phyloP scores from a whole-genome alignment of 2,113 vertebrate genomes.

The Cariama cristata region DNA sequence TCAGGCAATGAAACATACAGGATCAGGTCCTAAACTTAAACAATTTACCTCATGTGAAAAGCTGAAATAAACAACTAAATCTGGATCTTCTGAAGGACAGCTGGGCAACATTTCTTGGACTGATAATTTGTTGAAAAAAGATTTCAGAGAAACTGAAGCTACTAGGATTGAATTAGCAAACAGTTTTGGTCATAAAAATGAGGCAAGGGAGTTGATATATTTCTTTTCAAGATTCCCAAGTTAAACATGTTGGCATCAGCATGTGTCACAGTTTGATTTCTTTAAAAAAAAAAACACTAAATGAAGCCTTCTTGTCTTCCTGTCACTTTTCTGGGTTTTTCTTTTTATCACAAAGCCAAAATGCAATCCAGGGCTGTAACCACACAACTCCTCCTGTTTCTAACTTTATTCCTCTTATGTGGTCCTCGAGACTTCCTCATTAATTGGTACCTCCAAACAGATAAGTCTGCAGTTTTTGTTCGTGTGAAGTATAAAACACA shows the following conservation, averaged over 20 bases:
- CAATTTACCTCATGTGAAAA: not conserved
- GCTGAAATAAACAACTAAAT: not conserved
- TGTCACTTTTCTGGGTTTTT: not conserved
- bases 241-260: not conserved
- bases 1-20: not conserved
- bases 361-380: not conserved
- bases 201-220: not conserved
- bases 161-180: not conserved
- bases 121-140: not conserved
- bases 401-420: not conserved
- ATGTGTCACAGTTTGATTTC: not conserved
- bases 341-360: not conserved
- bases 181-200: not conserved
- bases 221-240: not conserved
- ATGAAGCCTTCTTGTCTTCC: not conserved
- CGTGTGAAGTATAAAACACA: not conserved
- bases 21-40: not conserved
- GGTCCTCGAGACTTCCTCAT: not conserved
- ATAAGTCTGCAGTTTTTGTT: not conserved
- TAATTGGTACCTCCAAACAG: not conserved
- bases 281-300: not conserved
- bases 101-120: not conserved
- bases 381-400: not conserved
- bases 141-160: not conserved
- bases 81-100: not conserved